phyloP scores from a whole-genome alignment of 2,113 vertebrate genomes.

The Dolichallabes microphthalmus region DNA sequence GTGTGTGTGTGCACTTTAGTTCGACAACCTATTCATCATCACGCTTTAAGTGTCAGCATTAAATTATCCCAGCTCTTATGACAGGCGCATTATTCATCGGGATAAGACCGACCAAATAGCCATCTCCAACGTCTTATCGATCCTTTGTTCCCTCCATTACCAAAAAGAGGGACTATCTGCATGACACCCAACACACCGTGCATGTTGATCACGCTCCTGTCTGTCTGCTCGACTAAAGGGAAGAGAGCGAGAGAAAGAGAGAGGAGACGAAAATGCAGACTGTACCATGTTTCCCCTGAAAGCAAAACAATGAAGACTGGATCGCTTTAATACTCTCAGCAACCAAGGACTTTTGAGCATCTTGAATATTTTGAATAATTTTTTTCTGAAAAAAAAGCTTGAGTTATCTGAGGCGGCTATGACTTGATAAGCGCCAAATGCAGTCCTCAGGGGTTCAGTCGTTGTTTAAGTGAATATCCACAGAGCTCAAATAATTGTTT shows the following conservation, averaged over 20 bases:
- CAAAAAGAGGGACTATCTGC: conserved; percentile 79
- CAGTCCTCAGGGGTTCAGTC: conserved; percentile 68
- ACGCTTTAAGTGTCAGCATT: conserved; percentile 87
- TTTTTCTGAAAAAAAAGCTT: conserved; percentile 61
- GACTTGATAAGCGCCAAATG: conserved; percentile 73
- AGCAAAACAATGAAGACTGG: conserved; percentile 75
- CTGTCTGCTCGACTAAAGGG: conserved; percentile 35
- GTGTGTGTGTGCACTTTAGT: conserved; percentile 63
- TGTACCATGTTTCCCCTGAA: conserved; percentile 75
- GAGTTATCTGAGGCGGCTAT: conserved; percentile 70
- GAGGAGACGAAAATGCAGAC: conserved; percentile 67
- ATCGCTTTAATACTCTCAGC: conserved; percentile 72
- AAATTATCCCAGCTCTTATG: conserved; percentile 93
- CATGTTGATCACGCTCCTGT: conserved; percentile 81
- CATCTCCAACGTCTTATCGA: conserved; percentile 78
- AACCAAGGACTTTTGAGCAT: conserved; percentile 67
- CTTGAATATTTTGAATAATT: conserved; percentile 68
- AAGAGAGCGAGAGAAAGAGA: conserved; percentile 19
- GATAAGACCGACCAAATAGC: conserved; percentile 74
- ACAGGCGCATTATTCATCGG: conserved; percentile 96
- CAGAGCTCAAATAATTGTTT: conserved; percentile 68
- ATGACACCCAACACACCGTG: conserved; percentile 79
- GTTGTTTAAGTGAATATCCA: conserved; percentile 74
- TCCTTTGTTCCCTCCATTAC: conserved; percentile 76
- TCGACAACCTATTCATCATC: conserved; percentile 89